A percentile compares a stretch with the other conserved stretches of the same genome.
These are phyloP conservation scores for Glaucomys volans DNA, from an alignment of 2,113 vertebrate species.

Conservation along the genomic window DNA sequence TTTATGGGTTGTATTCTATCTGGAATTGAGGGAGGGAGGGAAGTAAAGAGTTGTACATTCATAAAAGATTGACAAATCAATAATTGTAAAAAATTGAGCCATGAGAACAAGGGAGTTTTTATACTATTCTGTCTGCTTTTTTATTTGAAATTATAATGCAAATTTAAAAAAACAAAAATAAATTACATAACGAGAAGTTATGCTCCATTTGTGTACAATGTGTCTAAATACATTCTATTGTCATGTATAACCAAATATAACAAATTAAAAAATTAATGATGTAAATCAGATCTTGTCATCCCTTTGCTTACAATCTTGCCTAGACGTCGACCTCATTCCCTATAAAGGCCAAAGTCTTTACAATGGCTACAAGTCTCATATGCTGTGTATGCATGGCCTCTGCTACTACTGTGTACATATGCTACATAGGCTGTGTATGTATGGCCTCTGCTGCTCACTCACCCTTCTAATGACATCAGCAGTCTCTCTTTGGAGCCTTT, in stretches of 20 bases:
- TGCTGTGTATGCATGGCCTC: not conserved
- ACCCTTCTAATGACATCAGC: not conserved
- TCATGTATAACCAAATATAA: no score
- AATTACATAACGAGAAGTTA: not conserved
- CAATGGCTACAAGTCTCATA: not conserved
- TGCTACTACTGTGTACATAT: not conserved
- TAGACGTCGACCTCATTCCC: not conserved
- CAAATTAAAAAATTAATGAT: not conserved
- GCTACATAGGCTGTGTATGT: not conserved
- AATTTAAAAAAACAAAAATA: not conserved
- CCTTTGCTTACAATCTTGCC: not conserved
- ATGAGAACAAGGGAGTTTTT: not conserved
- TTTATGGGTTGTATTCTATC: not conserved
- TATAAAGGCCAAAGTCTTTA: not conserved
- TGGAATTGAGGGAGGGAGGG: not conserved
- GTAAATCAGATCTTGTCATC: not conserved
- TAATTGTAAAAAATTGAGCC: not conserved
- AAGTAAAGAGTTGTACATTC: not conserved
- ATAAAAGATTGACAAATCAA: not conserved
- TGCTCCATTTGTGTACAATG: no score
- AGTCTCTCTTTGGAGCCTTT: not conserved
- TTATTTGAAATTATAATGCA: constrained; percentile 19
- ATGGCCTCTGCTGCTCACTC: not conserved
- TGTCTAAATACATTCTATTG: no score
- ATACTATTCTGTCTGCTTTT: not conserved